Evolutionary conservation across 2,113 vertebrate genomes (phyloP), one percentile per base, ranked within the genome.

Genomic region (Pelmatolapia mariae): DNA sequence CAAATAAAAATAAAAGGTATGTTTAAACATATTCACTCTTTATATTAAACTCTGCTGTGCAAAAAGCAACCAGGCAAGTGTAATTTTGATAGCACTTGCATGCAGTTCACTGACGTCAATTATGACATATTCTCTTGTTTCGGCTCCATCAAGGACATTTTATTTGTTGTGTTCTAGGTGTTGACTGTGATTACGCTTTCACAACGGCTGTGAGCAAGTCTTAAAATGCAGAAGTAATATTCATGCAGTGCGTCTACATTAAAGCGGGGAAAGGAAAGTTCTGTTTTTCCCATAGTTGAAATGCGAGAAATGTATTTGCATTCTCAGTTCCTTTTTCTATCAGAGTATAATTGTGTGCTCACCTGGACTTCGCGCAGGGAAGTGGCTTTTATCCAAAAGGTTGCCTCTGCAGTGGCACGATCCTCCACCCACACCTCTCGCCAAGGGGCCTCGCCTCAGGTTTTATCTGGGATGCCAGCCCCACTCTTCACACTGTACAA

Each of bases 381-480:
- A 91, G 83, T 86, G 87, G 83, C 92, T 93, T 96, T 93, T 84
- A 94, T 91, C 92, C 63, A 68, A 94, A 94, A 94, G 91, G 89
- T 95, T 63, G 22, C 84, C 89, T 85, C 89, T 88, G 59, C 59
- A 66, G 89, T 87, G 86, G 73, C 88, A 83, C 4, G 31, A 91
- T 90, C 87, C 88, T 88, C 87, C 90, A 79, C 91, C 89, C 82
- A 89, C 94, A 82, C 83, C 47, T 89, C 86, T 87, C 90, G 73
- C 90, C 82, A 38, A 91, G 88, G 91, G 93, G 79, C 83, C 47
- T 82, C 2, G 66, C 89, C 87, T 86, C 86, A 19, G 83, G 85
- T 83, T 91, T 91, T 86, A 85, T 89, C 85, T 81, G 29, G 31
- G 68, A 85, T 85, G 90, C 86, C 92, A 91, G 85, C 80, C 87